Evolutionary conservation across 1,140 invertebrate genomes (phyloP).

Genomic region (Drosophila ercepeae): DNA sequence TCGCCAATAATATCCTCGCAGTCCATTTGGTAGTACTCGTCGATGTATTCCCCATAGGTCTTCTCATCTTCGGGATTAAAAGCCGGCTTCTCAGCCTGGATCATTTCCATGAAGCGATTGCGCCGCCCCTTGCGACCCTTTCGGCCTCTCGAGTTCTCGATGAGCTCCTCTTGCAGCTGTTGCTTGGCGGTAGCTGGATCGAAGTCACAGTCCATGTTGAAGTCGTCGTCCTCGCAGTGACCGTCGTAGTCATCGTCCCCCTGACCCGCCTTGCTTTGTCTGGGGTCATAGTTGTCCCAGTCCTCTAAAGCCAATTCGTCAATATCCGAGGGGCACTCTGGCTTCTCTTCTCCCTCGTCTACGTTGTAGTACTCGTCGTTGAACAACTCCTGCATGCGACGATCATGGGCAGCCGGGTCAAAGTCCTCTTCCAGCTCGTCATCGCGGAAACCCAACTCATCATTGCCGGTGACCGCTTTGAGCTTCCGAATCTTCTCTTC

Average conservation of each 20-base stretch:
- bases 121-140: slow-evolving; percentile 86
- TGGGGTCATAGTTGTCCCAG: slow-evolving; percentile 89
- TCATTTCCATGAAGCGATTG: slow-evolving; percentile 89
- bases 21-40: slow-evolving; percentile 97
- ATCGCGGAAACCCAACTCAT: slow-evolving; percentile 87
- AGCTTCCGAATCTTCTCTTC: slow-evolving; percentile 94
- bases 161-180: slow-evolving; percentile 85
- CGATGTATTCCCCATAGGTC: slow-evolving; percentile 94
- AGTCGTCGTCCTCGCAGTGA: slow-evolving; percentile 92
- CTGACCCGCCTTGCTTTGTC: slow-evolving; percentile 30
- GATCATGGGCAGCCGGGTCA: slow-evolving; percentile 95
- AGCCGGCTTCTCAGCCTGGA: slow-evolving; percentile 90
- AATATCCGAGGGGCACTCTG: slow-evolving; percentile 91
- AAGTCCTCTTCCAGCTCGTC: slow-evolving; percentile 94
- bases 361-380: slow-evolving; percentile 93
- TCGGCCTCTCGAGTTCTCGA: slow-evolving; percentile 86
- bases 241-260: slow-evolving; percentile 57
- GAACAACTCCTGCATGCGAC: slow-evolving; percentile 94
- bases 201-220: slow-evolving; percentile 96
- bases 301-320: slow-evolving; percentile 89
- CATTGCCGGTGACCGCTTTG: slow-evolving; percentile 94
- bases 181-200: slow-evolving; percentile 86
- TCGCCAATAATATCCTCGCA: slow-evolving; percentile 98
- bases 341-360: slow-evolving; percentile 89
- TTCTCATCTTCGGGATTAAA: slow-evolving; percentile 92